Evolutionary conservation across 2,797 vertebrate species (phyloP).

Genomic region (Paedocypris micromegethes): DNA sequence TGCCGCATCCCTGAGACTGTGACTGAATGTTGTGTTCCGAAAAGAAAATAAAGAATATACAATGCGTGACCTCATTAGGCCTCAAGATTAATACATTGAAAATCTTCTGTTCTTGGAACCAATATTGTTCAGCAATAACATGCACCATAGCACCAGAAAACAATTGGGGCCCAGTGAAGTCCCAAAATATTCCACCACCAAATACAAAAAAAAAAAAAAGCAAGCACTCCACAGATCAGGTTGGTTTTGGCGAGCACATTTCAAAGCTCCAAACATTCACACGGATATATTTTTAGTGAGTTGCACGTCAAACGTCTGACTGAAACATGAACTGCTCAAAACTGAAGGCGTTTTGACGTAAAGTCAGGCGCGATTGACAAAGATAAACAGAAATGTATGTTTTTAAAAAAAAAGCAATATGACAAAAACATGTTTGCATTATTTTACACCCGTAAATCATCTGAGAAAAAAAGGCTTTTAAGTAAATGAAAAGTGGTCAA

Average conservation of each 20-base stretch:
- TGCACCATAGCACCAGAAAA: conserved; percentile 55
- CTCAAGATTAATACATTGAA: conserved; percentile 36
- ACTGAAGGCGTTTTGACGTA: too few species aligned
- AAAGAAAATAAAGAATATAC: background rate
- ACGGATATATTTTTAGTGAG: too few species aligned
- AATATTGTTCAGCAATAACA: conserved; percentile 59
- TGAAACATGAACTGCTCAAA: too few species aligned
- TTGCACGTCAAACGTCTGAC: too few species aligned
- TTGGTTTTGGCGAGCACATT: too few species aligned
- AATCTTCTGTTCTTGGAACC: conserved; percentile 61
- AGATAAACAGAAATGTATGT: too few species aligned
- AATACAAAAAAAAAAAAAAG: background rate
- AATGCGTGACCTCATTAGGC: conserved; percentile 37
- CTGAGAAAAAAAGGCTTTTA: background rate
- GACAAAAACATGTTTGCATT: too few species aligned
- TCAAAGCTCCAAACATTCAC: too few species aligned
- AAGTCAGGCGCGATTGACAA: too few species aligned
- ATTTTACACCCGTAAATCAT: too few species aligned
- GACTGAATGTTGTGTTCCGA: conserved; percentile 7
- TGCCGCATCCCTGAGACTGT: conserved; percentile 1
- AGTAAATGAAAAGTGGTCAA: background rate
- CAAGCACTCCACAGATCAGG: too few species aligned
- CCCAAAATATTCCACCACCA: background rate
- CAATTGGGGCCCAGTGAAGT: conserved; percentile 50
- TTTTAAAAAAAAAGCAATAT: too few species aligned